Base-by-base conservation (phyloP, 2,888 invertebrate genomes). In the Anticlea derivata region DNA sequence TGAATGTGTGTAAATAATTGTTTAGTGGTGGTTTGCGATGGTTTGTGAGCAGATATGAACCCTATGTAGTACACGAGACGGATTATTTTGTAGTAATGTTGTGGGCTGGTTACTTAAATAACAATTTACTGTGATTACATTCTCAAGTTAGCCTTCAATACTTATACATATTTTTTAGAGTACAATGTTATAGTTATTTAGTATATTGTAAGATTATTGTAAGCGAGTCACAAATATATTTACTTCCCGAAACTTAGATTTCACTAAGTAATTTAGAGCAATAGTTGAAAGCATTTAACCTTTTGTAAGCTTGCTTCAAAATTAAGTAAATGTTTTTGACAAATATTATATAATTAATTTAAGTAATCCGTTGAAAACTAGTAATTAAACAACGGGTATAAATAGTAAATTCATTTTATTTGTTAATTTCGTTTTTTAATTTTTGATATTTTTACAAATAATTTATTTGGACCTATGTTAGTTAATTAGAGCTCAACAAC, bases 121-220 rank as follows among this genome's bases (percentile, higher is more conserved):
- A 88, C 85, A 84, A 86, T 82, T 50, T 85, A 89, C 89, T 89
- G 89, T 90, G 89, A 90, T 90, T 87, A 84, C 82, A 89, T 85
- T 88, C 86, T 88, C 86, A 87, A 84, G 84, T 85, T 89, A 90
- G 89, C 89, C 89, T 90, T 90, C 89, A 83, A 88, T 87, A 88
- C 88, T 89, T 88, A 89, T 89, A 89, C 89, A 89, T 89, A 89
- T 89, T 88, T 89, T 90, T 88, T 88, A 89, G 89, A 89, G 89
- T 89, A 90, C 88, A 89, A 90, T 89, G 87, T 90, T 89, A 89
- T 86, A 86, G 87, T 87, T 87, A 88, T 87, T 85, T 89, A 88
- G 86, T 88, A 82, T 83, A 82, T 77, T 66, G 75, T 88, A 88
- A 87, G 86, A 68, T 68, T 83, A 85, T 67, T 72, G 68, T 89